phyloP scores from a whole-genome alignment of 2,797 vertebrate species.

The Chromis chromis region DNA sequence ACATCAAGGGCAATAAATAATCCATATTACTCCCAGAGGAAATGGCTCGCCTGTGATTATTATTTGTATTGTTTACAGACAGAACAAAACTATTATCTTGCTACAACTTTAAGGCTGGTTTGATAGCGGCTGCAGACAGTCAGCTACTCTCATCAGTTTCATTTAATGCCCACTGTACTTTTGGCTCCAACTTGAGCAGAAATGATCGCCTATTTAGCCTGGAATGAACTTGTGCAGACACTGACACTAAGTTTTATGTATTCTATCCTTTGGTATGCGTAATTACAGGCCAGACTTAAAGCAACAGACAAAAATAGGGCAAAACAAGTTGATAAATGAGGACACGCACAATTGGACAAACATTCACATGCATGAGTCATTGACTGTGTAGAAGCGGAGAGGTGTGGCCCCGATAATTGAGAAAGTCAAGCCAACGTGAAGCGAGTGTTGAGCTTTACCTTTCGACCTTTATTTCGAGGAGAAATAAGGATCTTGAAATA shows the following conservation, averaged over 20 bases:
- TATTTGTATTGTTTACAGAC: constrained; percentile 58
- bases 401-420: constrained; percentile 78
- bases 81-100: constrained; percentile 50
- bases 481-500: constrained; percentile 66
- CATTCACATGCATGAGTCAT: constrained; percentile 39
- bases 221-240: constrained; percentile 29
- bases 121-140: constrained; percentile 8
- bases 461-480: constrained; percentile 71
- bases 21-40: constrained; percentile 59
- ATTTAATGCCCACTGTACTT: constrained; percentile 32
- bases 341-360: constrained; percentile 27
- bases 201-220: constrained; percentile 22
- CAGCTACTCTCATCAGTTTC: constrained; percentile 38
- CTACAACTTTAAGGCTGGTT: constrained; percentile 30
- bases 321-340: constrained; percentile 33
- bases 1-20: constrained; percentile 59
- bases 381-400: constrained; percentile 9
- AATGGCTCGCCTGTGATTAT: constrained; percentile 48
- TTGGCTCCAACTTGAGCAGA: constrained; percentile 15
- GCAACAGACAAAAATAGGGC: constrained; percentile 36
- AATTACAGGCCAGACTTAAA: constrained; percentile 45
- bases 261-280: constrained; percentile 34
- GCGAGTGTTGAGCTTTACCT: constrained; percentile 62
- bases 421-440: constrained; percentile 73
- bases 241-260: constrained; percentile 27